Evolutionary conservation across 2,113 vertebrate genomes (phyloP).

Genomic region (Ageneiosus marmoratus): DNA sequence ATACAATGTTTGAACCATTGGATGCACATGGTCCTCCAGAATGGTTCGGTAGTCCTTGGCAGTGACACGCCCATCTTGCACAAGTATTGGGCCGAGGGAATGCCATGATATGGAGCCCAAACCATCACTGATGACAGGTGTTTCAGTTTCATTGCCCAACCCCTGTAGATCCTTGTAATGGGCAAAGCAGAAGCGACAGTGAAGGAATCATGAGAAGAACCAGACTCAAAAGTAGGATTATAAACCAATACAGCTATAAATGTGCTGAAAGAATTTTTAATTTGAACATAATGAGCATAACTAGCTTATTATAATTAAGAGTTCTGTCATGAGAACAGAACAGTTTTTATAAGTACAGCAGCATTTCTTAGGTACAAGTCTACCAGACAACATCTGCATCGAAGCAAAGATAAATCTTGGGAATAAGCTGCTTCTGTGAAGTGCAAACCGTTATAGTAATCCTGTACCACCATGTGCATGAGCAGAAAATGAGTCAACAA

Average conservation of each 20-base stretch:
- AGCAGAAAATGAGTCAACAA: background rate
- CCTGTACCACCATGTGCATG: background rate
- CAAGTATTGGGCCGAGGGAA: too few relatives aligned
- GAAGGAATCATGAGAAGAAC: background rate
- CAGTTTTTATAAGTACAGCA: background rate
- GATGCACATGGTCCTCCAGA: too few relatives aligned
- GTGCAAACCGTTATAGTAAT: background rate
- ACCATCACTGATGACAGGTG: too few relatives aligned
- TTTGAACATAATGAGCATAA: background rate
- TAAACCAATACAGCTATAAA: background rate
- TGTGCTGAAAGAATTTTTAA: background rate
- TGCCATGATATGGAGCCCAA: too few relatives aligned
- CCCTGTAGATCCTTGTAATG: too few relatives aligned
- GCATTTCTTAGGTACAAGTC: background rate
- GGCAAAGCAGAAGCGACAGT: background rate
- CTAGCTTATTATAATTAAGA: too few relatives aligned
- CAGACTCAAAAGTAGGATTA: background rate
- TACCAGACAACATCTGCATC: background rate
- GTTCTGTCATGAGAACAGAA: background rate
- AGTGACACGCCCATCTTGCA: too few relatives aligned
- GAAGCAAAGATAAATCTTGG: background rate
- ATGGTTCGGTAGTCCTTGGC: too few relatives aligned
- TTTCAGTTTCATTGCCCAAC: too few relatives aligned
- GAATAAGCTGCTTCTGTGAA: background rate
- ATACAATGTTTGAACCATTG: too few relatives aligned